Percentiles rank a stretch among this genome's conserved stretches.
These are phyloP conservation scores for Thomomys bottae DNA, from an alignment of 2,113 vertebrate genomes.

Conservation along the genomic window DNA sequence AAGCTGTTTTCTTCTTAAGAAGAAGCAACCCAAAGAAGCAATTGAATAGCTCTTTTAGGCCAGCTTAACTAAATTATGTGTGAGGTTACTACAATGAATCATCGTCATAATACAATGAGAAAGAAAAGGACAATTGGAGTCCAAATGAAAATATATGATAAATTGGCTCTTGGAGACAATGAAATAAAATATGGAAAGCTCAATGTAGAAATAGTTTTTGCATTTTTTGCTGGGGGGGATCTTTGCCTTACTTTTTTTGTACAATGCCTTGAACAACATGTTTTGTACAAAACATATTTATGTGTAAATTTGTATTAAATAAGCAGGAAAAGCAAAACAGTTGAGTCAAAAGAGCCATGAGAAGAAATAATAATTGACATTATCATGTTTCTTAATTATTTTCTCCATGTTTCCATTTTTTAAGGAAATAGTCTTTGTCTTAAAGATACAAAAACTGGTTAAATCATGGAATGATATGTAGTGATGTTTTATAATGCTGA, in stretches of 20 bases:
- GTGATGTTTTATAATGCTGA: too few species aligned
- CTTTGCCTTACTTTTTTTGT: neutral
- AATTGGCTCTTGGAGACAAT: neutral
- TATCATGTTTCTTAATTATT: constrained; percentile 1
- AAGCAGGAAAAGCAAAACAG: neutral
- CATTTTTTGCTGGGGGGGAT: neutral
- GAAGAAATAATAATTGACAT: neutral
- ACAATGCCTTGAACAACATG: neutral
- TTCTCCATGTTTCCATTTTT: too few species aligned
- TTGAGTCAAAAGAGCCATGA: neutral
- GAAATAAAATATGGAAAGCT: neutral
- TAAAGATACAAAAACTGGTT: neutral
- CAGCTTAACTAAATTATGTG: constrained; percentile 28
- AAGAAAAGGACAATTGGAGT: constrained; percentile 5
- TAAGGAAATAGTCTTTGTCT: neutral
- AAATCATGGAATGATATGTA: neutral
- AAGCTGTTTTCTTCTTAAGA: neutral
- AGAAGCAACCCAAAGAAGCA: constrained; percentile 12
- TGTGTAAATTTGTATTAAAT: neutral
- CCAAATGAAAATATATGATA: neutral
- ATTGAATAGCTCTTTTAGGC: neutral
- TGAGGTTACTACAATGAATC: neutral
- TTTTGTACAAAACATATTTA: neutral
- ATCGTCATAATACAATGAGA: neutral
- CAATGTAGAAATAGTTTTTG: neutral